phyloP scores from a whole-genome alignment of 2,888 invertebrate species.

The Steinernema hermaphroditum region DNA sequence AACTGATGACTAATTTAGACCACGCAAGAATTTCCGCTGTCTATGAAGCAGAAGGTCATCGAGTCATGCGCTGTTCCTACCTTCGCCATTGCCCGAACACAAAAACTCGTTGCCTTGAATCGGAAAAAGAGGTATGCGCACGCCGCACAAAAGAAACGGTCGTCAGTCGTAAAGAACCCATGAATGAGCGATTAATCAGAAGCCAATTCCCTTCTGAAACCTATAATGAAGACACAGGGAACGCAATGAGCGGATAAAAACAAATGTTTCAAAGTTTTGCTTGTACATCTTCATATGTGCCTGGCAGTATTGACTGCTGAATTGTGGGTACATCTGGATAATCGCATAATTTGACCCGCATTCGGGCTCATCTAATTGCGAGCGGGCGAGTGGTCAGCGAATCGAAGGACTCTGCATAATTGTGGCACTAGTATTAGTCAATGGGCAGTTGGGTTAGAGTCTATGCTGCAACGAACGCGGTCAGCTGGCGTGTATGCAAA shows the following conservation, averaged over 20 bases:
- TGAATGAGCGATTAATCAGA: constrained; percentile 21
- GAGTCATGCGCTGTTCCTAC: not conserved
- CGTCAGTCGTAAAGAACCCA: not conserved
- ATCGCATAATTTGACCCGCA: constrained; percentile 12
- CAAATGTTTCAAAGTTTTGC: not conserved
- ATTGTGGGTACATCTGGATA: constrained; percentile 10
- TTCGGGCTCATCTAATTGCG: constrained; percentile 26
- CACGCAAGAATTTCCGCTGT: not conserved
- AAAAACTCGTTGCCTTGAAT: constrained; percentile 31
- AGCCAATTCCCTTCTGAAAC: not conserved
- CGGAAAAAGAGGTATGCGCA: constrained; percentile 20
- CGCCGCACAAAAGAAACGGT: constrained; percentile 3
- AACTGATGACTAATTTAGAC: not conserved
- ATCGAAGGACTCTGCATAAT: constrained; percentile 12
- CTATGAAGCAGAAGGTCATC: constrained; percentile 15
- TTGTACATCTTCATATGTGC: no score
- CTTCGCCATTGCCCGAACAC: not conserved
- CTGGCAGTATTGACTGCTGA: not conserved
- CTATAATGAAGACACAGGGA: not conserved
- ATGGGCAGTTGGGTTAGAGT: not conserved
- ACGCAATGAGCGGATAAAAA: not conserved
- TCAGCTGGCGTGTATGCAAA: not conserved
- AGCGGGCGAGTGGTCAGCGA: not conserved
- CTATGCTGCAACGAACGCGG: not conserved
- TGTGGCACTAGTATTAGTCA: constrained; percentile 7